Conservation (phyloP, 2,797 vertebrate genomes). For the Acrossocheilus wenchowensis region DNA sequence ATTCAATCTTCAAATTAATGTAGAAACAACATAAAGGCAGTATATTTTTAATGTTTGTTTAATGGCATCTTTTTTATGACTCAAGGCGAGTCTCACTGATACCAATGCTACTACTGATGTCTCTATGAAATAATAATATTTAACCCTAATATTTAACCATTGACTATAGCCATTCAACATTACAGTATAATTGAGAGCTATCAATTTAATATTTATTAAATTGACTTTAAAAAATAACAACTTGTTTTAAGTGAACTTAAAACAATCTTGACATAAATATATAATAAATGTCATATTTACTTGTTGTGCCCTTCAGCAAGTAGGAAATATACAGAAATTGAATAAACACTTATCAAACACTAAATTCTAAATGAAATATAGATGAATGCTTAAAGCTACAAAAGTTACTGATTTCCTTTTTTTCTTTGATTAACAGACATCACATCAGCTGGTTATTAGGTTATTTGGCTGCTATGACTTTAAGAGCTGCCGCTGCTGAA, state of each 20-base stretch:
- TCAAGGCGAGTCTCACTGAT: background rate
- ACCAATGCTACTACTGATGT: background rate
- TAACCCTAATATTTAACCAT: background rate
- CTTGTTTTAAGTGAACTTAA: background rate
- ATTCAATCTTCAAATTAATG: background rate
- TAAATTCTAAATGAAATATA: background rate
- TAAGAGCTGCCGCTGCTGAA: too few species aligned
- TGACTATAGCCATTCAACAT: background rate
- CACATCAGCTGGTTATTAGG: too few species aligned
- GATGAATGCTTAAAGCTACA: too few species aligned
- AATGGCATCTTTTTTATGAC: background rate
- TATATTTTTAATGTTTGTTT: background rate
- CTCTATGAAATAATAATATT: background rate
- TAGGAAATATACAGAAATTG: too few species aligned
- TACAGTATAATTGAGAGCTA: background rate
- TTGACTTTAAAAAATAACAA: background rate
- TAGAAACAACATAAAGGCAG: background rate
- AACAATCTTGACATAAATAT: background rate
- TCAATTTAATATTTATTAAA: too few species aligned
- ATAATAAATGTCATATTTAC: background rate
- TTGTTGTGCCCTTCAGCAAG: too few species aligned
- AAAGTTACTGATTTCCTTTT: too few species aligned
- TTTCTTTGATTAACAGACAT: too few species aligned
- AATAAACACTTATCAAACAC: background rate
- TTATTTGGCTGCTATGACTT: too few species aligned